Evolutionary conservation across 1,140 invertebrate genomes (phyloP), one percentile per base, ranked within the genome.

Genomic region (Cataglyphis hispanica): DNA sequence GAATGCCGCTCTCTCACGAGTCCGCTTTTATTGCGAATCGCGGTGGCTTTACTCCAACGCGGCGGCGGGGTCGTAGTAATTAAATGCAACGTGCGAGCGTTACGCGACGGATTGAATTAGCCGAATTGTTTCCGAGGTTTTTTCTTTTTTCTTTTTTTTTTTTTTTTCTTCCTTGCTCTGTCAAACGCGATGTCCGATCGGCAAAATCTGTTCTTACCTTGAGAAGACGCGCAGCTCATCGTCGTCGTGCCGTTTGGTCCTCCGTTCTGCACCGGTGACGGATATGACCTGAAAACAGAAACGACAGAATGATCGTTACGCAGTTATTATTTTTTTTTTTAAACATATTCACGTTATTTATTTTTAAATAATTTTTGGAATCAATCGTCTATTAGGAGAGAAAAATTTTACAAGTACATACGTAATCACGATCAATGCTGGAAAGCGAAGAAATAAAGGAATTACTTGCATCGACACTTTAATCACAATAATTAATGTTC

Each of bases 211-310:
- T 84, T 6, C 87, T 87, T 67, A 91, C 89, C 90, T 88, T 91
- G 90, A 58, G 83, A 91, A 84, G 91, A 93, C 40, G 90, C 89
- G 86, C 94, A 95, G 67, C 91, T 95, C 92, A 95, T 94, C 60
- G 78, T 80, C 76, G 93, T 91, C 60, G 91, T 91, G 10, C 92
- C 93, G 56, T 93, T 94, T 56, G 92, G 93, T 76, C 92, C 93
- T 85, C 93, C 94, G 61, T 94, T 94, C 86, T 94, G 93, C 64
- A 95, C 94, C 37, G 94, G 94, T 58, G 94, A 95, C 66, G 94
- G 93, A 87, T 95, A 95, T 80, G 94, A 94, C 93, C 94, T 95
- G 92, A 7, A 94, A 94, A 61, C 50, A 89, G 37, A 89, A 90
- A 46, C 61, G 58, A 69, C 37, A 40, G 19, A 84, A 31, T 19